These are phyloP conservation scores for Hedychridium roseum DNA, from an alignment of 2,888 invertebrate species.

Conservation along the genomic window DNA sequence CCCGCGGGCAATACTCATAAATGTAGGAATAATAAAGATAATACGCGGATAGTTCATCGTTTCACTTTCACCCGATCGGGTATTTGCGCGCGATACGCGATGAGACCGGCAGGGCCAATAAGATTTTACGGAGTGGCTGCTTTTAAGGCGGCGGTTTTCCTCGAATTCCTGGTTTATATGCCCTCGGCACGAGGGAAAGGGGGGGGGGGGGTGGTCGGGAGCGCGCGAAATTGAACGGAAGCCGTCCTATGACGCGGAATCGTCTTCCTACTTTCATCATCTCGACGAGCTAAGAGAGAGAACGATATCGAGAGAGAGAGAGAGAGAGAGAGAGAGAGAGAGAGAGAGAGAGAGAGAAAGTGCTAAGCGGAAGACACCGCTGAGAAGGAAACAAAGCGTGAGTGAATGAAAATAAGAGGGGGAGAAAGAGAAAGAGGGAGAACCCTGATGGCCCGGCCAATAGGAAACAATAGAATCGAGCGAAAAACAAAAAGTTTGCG, in stretches of 20 bases:
- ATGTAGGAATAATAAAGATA: too few species aligned
- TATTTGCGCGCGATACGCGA: conserved; percentile 12
- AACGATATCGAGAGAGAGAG: conserved; percentile 15
- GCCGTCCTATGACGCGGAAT: conserved; percentile 41
- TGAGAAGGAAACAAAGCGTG: conserved; percentile 9
- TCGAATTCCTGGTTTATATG: conserved; percentile 35
- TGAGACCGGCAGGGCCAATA: conserved; percentile 18
- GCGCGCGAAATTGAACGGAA: conserved; percentile 55
- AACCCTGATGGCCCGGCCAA: conserved; percentile 44
- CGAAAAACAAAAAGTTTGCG: conserved; percentile 61
- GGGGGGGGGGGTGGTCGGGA: conserved; percentile 19
- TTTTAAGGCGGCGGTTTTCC: conserved; percentile 29
- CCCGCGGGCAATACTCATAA: too few species aligned
- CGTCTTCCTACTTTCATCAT: conserved; percentile 26
- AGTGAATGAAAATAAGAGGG: conserved; percentile 13
- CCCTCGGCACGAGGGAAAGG: conserved; percentile 1
- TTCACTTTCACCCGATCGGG: too few species aligned
- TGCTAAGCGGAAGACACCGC: neutral
- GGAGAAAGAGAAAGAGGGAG: conserved; percentile 16
- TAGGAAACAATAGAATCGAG: conserved; percentile 58
- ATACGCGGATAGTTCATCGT: too few species aligned
- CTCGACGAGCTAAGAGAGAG: conserved; percentile 10
- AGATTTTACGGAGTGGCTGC: conserved; percentile 37
- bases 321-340: conserved; percentile 18
- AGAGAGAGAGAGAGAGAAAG: conserved; percentile 10